Percentiles rank a stretch among this genome's conserved stretches.
Conservation (phyloP, 2,888 invertebrate genomes). For the Nomada goodeniana region DNA sequence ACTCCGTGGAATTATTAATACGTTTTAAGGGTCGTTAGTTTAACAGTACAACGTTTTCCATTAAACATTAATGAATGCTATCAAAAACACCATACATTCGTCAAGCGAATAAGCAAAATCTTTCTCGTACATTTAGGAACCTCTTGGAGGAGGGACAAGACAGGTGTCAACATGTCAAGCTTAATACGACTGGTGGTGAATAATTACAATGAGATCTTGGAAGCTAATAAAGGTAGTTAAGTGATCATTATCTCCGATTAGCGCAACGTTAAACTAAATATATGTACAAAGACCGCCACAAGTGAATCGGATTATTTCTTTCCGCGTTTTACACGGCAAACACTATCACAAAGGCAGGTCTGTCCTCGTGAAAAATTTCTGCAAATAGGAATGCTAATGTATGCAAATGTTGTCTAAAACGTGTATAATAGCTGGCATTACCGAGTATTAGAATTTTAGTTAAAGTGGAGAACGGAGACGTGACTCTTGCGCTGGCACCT, state of each 20-base stretch:
- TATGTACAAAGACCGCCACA: too few relatives aligned
- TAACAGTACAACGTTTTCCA: too few relatives aligned
- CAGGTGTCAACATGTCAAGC: slow-evolving; percentile 82
- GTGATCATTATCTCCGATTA: background rate
- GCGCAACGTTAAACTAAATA: background rate
- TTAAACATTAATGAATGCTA: too few relatives aligned
- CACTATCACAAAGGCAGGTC: background rate
- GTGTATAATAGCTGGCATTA: too few relatives aligned
- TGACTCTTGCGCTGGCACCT: background rate
- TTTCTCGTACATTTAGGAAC: too few relatives aligned
- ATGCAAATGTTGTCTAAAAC: slow-evolving; percentile 12
- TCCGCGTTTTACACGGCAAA: too few relatives aligned
- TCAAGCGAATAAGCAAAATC: too few relatives aligned
- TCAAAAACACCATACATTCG: too few relatives aligned
- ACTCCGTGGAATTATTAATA: background rate
- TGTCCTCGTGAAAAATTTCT: background rate
- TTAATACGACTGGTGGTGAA: slow-evolving; percentile 85
- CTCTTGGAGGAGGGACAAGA: background rate
- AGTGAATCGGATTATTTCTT: slow-evolving; percentile 14
- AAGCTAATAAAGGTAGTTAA: slow-evolving; percentile 84
- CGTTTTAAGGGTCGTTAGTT: too few relatives aligned
- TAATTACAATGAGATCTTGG: slow-evolving; percentile 86
- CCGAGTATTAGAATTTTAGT: too few relatives aligned
- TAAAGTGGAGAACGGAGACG: too few relatives aligned
- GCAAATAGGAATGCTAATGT: slow-evolving; percentile 5